A percentile compares a stretch with the other conserved stretches of the same genome.
Conservation (phyloP, 2,113 vertebrate genomes). For the Phylloscopus trochiloides region DNA sequence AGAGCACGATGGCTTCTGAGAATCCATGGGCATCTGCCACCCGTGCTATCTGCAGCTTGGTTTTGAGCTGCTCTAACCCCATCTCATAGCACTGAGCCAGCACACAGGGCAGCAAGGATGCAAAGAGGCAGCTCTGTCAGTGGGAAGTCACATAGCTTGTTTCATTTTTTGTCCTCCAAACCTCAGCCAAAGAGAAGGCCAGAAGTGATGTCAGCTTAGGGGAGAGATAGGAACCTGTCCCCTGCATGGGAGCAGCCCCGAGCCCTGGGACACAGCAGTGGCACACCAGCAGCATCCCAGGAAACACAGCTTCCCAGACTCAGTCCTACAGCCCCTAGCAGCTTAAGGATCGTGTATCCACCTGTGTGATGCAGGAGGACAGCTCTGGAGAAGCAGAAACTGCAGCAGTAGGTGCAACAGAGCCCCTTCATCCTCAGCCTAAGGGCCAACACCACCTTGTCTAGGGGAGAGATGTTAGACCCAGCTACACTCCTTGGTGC, state of each 20-base stretch:
- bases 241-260: fast-evolving
- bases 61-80: background rate
- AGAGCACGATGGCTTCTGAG: background rate
- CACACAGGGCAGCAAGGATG: background rate
- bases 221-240: background rate
- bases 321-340: background rate
- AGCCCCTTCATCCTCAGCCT: background rate
- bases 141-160: background rate
- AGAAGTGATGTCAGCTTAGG: background rate
- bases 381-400: background rate
- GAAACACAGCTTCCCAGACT: background rate
- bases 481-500: background rate
- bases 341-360: fast-evolving
- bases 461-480: fast-evolving
- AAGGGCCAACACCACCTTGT: background rate
- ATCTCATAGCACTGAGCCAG: background rate
- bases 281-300: background rate
- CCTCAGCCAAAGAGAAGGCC: background rate
- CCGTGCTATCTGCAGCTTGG: background rate
- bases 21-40: background rate
- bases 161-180: background rate
- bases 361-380: background rate
- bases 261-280: background rate
- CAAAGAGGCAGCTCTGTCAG: background rate
- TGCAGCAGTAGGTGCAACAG: background rate